phyloP scores from a whole-genome alignment of 1,140 invertebrate genomes.

The fruit fly (Drosophila melanogaster) region DNA sequence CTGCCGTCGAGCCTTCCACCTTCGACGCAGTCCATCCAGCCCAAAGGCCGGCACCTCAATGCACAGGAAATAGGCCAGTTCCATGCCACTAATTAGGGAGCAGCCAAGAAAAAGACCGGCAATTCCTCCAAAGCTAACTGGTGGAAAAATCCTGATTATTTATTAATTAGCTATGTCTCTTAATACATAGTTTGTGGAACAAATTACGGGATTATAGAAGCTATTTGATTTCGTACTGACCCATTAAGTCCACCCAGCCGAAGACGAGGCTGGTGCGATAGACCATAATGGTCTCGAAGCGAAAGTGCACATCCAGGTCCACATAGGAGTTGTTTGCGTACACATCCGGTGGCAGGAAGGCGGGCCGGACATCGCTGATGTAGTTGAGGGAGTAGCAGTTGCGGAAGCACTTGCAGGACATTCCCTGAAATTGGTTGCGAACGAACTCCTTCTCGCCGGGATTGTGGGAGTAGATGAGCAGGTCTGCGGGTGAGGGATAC shows the following conservation, averaged over 20 bases:
- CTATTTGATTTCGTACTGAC: constrained; percentile 35
- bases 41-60: constrained; percentile 79
- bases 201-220: not conserved
- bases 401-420: constrained; percentile 78
- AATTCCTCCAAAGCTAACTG: constrained; percentile 90
- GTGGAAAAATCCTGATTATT: constrained; percentile 14
- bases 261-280: constrained; percentile 80
- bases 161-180: too few relatives aligned
- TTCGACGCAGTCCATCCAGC: constrained; percentile 13
- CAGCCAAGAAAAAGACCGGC: constrained; percentile 91
- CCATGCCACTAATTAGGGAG: constrained; percentile 89
- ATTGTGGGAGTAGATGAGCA: constrained; percentile 63
- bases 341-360: constrained; percentile 67
- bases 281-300: constrained; percentile 77
- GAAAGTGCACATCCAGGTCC: constrained; percentile 76
- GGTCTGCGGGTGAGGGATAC: constrained; percentile 29
- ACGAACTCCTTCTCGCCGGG: constrained; percentile 68
- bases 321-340: constrained; percentile 69
- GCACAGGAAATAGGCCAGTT: constrained; percentile 90
- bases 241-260: constrained; percentile 81
- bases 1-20: not conserved
- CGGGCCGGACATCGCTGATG: constrained; percentile 71
- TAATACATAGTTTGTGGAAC: too few relatives aligned
- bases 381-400: constrained; percentile 82
- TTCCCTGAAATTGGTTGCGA: constrained; percentile 62